Percentiles rank a stretch among this genome's conserved stretches.
Conservation (phyloP, 1,140 invertebrate species). For the Triops cancriformis region DNA sequence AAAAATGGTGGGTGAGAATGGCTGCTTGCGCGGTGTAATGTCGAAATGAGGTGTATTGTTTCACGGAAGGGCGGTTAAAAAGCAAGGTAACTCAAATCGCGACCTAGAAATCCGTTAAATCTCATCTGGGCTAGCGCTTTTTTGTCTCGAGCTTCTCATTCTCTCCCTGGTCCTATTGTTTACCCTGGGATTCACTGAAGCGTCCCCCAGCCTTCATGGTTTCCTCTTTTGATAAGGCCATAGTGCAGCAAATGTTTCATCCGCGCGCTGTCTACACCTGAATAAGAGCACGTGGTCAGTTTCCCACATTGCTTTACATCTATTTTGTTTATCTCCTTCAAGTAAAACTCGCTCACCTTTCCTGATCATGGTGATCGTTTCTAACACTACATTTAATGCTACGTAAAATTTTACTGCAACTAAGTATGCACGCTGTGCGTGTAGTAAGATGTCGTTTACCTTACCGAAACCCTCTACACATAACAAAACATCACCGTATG, state of each 20-base stretch:
- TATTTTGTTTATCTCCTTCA: neutral
- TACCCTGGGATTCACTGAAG: neutral
- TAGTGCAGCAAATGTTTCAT: neutral
- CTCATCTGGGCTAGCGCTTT: neutral
- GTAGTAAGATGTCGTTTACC: too few relatives aligned
- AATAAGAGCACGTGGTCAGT: neutral
- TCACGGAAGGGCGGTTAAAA: neutral
- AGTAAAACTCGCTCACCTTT: neutral
- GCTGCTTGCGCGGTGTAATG: neutral
- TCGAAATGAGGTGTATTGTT: neutral
- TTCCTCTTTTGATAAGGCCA: neutral
- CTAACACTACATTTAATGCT: neutral
- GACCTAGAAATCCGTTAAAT: neutral
- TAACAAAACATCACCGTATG: too few relatives aligned
- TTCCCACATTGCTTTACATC: constrained; percentile 9
- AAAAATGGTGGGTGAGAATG: neutral
- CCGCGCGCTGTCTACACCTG: neutral
- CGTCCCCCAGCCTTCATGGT: neutral
- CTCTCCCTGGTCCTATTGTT: neutral
- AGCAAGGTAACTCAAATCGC: neutral
- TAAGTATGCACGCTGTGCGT: neutral
- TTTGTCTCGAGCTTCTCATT: neutral
- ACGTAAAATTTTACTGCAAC: neutral
- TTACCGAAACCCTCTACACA: too few relatives aligned
- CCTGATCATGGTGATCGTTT: neutral